Evolutionary conservation across 2,113 vertebrate genomes (phyloP).

Genomic region (Pterocles burchelli): DNA sequence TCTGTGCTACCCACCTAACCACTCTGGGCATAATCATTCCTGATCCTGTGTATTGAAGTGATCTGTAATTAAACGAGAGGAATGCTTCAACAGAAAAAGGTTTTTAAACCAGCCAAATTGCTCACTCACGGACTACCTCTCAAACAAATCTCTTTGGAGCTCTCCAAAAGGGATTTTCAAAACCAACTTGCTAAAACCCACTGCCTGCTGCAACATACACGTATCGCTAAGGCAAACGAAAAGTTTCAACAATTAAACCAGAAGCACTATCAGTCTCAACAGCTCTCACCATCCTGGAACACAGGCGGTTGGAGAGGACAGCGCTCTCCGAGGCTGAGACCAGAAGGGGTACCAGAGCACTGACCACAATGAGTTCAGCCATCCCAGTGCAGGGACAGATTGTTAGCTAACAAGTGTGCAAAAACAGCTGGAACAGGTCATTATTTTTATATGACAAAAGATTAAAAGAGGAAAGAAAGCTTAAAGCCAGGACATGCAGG

Average conservation of each 20-base stretch:
- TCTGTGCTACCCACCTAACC: neutral
- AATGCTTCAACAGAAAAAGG: neutral
- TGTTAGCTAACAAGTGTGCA: neutral
- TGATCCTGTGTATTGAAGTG: neutral
- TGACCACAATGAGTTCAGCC: rapidly evolving
- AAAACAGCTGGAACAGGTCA: neutral
- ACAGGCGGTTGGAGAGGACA: neutral
- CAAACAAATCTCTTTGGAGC: neutral
- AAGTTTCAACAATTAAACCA: rapidly evolving
- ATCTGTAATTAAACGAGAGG: neutral
- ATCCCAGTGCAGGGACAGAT: rapidly evolving
- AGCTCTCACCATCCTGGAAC: neutral
- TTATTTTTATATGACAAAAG: rapidly evolving
- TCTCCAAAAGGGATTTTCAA: neutral
- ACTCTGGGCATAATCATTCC: neutral
- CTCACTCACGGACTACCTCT: neutral
- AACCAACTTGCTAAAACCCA: neutral
- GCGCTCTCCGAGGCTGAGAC: too few relatives aligned
- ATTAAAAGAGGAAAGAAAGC: neutral
- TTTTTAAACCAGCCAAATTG: neutral
- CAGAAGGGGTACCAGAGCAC: neutral
- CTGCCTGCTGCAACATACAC: neutral
- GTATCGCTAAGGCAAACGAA: rapidly evolving
- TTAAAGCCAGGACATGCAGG: neutral
- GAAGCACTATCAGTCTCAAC: rapidly evolving